These are phyloP conservation scores for Telmatherina bonti DNA, from an alignment of 2,797 vertebrate species.

Conservation along the genomic window DNA sequence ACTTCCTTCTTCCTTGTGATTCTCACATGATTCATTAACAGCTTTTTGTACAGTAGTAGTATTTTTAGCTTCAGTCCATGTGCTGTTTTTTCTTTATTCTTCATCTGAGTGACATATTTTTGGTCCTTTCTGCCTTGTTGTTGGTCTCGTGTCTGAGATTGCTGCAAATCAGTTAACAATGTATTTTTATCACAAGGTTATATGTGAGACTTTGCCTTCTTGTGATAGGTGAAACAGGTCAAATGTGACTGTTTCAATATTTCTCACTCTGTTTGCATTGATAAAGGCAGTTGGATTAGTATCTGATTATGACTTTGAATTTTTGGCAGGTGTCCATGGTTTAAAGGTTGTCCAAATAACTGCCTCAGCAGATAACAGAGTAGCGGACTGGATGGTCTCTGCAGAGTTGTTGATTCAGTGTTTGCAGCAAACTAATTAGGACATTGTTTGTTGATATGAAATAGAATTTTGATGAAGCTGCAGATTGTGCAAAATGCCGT, in stretches of 20 bases:
- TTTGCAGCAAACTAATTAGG: slow-evolving; percentile 67
- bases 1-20: slow-evolving; percentile 36
- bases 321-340: slow-evolving; percentile 43
- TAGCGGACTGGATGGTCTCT: slow-evolving; percentile 46
- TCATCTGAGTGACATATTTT: slow-evolving; percentile 24
- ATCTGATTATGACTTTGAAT: slow-evolving; percentile 40
- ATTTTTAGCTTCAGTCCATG: slow-evolving; percentile 55
- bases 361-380: slow-evolving; percentile 49
- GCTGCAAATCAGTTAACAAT: slow-evolving; percentile 22
- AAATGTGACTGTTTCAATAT: slow-evolving; percentile 24
- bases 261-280: slow-evolving; percentile 17
- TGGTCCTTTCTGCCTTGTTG: slow-evolving; percentile 13
- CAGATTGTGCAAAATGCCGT: slow-evolving; percentile 65
- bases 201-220: slow-evolving; percentile 6
- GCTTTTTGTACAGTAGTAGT: slow-evolving; percentile 45
- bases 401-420: slow-evolving; percentile 42
- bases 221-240: slow-evolving; percentile 26
- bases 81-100: slow-evolving; percentile 32
- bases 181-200: slow-evolving; percentile 11
- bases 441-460: slow-evolving; percentile 61
- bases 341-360: slow-evolving; percentile 59
- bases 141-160: slow-evolving; percentile 13
- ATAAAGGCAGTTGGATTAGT: slow-evolving; percentile 20
- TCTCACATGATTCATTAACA: slow-evolving; percentile 65
- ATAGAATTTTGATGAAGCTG: slow-evolving; percentile 61